Conservation (phyloP, 2,113 vertebrate species). For the Leptocoma aspasia region DNA sequence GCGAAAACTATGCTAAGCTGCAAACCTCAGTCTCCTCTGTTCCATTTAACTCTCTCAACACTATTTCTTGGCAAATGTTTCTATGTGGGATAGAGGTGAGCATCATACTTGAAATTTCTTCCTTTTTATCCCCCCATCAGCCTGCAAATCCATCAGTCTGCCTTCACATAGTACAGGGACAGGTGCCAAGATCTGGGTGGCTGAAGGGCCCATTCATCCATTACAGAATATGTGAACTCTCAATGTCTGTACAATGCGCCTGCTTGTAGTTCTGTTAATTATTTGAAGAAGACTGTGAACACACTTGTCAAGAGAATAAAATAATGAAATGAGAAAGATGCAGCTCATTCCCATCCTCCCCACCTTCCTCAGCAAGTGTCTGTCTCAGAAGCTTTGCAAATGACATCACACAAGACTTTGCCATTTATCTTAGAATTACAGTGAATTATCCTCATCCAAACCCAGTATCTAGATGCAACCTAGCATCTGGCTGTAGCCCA, state of each 20-base stretch:
- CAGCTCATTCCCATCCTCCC: neutral
- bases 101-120: neutral
- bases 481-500: neutral
- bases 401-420: neutral
- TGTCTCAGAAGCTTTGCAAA: rapidly evolving
- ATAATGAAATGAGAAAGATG: neutral
- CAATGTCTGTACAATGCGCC: neutral
- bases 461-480: neutral
- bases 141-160: neutral
- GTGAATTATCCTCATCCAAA: neutral
- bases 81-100: neutral
- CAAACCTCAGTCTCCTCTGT: neutral
- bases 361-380: neutral
- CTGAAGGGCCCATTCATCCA: neutral
- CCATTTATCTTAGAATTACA: neutral
- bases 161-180: neutral
- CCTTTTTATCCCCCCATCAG: rapidly evolving
- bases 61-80: neutral
- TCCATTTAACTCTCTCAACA: neutral
- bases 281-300: neutral
- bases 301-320: neutral
- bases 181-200: neutral
- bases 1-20: neutral
- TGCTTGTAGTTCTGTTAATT: neutral
- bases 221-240: neutral